Percentiles rank a stretch among this genome's conserved stretches.
These are phyloP conservation scores for Heteromormyrus szaboi DNA, from an alignment of 2,797 vertebrate species.

Conservation along the genomic window DNA sequence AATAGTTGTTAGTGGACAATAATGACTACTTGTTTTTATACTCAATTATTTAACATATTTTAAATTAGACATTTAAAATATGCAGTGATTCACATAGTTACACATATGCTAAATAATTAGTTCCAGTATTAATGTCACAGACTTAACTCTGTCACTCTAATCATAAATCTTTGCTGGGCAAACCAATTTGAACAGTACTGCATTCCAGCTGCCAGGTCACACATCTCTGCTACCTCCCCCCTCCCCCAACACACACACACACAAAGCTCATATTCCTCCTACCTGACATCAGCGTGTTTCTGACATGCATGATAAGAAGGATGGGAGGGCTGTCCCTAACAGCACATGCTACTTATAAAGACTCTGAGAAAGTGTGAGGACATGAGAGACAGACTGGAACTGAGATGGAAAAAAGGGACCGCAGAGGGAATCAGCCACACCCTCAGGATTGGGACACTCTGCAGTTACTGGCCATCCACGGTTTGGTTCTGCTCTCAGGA, in stretches of 20 bases:
- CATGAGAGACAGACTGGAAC: neutral
- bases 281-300: neutral
- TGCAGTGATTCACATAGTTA: neutral
- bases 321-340: neutral
- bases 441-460: neutral
- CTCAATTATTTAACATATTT: neutral
- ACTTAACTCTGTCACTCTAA: neutral
- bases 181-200: neutral
- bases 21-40: neutral
- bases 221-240: neutral
- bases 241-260: neutral
- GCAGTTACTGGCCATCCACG: neutral
- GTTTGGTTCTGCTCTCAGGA: neutral
- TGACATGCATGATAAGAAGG: neutral
- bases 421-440: neutral
- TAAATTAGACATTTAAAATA: neutral
- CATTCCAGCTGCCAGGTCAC: neutral
- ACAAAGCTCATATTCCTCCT: neutral
- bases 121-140: neutral
- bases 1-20: neutral
- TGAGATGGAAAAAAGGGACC: neutral
- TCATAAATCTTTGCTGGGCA: neutral
- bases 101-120: neutral
- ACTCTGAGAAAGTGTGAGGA: neutral
- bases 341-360: neutral